Conservation (phyloP, 2,888 invertebrate genomes). For the Oxyteleia sp. region DNA sequence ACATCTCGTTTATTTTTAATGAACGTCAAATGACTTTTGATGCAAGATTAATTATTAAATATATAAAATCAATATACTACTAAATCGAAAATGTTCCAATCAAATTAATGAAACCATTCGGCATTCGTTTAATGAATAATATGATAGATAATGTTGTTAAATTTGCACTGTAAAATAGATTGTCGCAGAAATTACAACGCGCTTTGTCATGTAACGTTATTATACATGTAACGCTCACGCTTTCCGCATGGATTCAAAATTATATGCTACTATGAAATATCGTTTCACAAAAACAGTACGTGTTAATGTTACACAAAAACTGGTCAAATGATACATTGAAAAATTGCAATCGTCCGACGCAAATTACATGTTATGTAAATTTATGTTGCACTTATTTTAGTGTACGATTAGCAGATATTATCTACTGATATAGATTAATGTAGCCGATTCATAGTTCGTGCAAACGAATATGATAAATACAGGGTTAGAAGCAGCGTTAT, state of each 20-base stretch:
- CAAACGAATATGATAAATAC: slow-evolving; percentile 3
- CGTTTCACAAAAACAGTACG: background rate
- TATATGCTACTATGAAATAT: slow-evolving; percentile 15
- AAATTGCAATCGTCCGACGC: slow-evolving; percentile 12
- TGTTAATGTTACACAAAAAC: slow-evolving; percentile 13
- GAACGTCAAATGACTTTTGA: background rate
- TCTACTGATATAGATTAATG: slow-evolving; percentile 34
- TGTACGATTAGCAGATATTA: slow-evolving; percentile 26
- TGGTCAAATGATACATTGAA: slow-evolving; percentile 9
- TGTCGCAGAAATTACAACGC: background rate
- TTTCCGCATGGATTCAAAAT: slow-evolving; percentile 4
- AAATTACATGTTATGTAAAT: slow-evolving; percentile 26
- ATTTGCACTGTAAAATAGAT: background rate
- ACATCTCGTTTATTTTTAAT: background rate
- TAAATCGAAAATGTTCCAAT: too few relatives aligned
- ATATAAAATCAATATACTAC: too few relatives aligned
- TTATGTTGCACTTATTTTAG: slow-evolving; percentile 22
- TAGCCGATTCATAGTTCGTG: slow-evolving; percentile 13
- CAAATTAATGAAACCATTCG: too few relatives aligned
- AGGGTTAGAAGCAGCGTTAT: too few relatives aligned
- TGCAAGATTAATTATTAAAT: too few relatives aligned
- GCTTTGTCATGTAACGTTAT: slow-evolving; percentile 25
- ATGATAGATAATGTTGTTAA: background rate
- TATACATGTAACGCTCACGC: slow-evolving; percentile 6
- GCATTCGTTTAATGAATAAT: background rate